These are phyloP conservation scores for Acanthopagrus latus DNA, from an alignment of 2,797 vertebrate genomes.

Conservation along the genomic window DNA sequence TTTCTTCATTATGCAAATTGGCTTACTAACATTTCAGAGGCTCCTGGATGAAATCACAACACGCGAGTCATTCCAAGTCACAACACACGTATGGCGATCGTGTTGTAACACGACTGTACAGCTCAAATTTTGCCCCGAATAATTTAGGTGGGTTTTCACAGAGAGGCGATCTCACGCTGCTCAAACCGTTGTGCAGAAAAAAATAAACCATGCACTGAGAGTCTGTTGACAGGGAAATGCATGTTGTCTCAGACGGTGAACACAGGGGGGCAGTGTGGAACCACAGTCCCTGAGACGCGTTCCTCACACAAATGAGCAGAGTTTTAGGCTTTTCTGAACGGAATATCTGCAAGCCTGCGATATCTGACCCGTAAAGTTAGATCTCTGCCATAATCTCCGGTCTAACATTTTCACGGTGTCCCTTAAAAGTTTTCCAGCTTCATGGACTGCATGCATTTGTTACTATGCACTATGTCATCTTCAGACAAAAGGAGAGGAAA, in stretches of 20 bases:
- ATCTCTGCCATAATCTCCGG: constrained; percentile 50
- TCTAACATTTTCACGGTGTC: constrained; percentile 41
- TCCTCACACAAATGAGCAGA: constrained; percentile 41
- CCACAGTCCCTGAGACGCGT: constrained; percentile 61
- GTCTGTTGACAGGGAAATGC: not conserved
- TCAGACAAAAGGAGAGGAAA: not conserved
- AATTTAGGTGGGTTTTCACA: not conserved
- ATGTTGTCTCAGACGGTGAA: constrained; percentile 39
- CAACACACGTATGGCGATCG: not conserved
- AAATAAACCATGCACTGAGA: not conserved
- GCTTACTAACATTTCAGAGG: constrained; percentile 40
- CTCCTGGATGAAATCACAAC: constrained; percentile 34
- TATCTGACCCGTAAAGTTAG: constrained; percentile 53
- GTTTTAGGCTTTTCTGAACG: constrained; percentile 32
- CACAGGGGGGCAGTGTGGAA: constrained; percentile 87
- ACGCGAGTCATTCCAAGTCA: constrained; percentile 21
- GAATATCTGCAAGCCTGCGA: constrained; percentile 48
- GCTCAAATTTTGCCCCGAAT: not conserved
- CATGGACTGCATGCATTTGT: constrained; percentile 18
- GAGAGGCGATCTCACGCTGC: not conserved
- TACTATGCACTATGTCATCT: constrained; percentile 12
- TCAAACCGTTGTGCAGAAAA: not conserved
- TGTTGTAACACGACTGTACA: not conserved
- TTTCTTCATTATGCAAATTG: constrained; percentile 69
- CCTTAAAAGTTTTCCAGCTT: constrained; percentile 28